A percentile compares a stretch with the other conserved stretches of the same genome.
Evolutionary conservation across 2,888 invertebrate species (phyloP).

Genomic region (Rhagium mordax): DNA sequence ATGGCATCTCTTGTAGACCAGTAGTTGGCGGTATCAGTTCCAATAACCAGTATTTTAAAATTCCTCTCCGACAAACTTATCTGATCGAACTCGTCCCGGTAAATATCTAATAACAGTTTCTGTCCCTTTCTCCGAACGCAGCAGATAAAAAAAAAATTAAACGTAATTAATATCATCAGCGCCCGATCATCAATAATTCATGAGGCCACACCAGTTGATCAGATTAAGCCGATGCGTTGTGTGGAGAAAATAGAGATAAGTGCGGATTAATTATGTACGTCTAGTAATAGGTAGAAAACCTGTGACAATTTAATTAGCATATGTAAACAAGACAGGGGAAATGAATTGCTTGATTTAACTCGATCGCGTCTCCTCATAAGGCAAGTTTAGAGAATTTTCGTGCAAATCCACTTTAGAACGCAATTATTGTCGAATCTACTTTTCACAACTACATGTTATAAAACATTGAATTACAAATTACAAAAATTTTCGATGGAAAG

Average conservation of each 20-base stretch:
- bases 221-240: not conserved
- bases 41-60: no score
- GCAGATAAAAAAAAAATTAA: constrained; percentile 15
- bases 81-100: not conserved
- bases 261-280: constrained; percentile 13
- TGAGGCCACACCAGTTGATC: constrained; percentile 25
- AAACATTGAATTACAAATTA: no score
- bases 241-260: constrained; percentile 2
- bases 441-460: no score
- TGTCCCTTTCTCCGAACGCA: not conserved
- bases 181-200: constrained; percentile 8
- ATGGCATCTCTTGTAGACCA: no score
- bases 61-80: not conserved
- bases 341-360: not conserved
- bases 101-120: not conserved
- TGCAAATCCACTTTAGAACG: no score
- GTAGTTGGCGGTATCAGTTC: no score
- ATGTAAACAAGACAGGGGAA: constrained; percentile 14
- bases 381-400: no score
- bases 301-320: constrained; percentile 20
- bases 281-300: constrained; percentile 4
- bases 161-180: constrained; percentile 8
- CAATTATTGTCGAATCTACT: no score
- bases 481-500: no score
- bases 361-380: not conserved